These are phyloP conservation scores for Contarinia nasturtii DNA, from an alignment of 1,140 invertebrate species.

Conservation along the genomic window DNA sequence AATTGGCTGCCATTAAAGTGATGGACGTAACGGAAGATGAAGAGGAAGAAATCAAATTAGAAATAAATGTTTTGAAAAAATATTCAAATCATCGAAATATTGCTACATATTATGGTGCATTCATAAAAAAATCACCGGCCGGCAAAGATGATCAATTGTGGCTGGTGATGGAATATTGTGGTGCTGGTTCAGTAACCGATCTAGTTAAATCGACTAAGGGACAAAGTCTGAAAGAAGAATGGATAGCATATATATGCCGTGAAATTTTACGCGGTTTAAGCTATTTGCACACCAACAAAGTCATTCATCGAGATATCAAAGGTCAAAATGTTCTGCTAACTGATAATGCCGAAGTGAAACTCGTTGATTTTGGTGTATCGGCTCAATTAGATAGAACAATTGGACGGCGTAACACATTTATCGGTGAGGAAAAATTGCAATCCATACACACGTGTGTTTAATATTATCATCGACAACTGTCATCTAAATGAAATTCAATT, in stretches of 20 bases:
- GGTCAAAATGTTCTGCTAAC: constrained; percentile 99
- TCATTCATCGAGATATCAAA: constrained; percentile 99
- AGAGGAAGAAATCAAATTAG: constrained; percentile 98
- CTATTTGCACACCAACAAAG: constrained; percentile 96
- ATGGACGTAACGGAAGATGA: constrained; percentile 99
- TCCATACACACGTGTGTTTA: neutral
- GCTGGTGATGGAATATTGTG: constrained; percentile 99
- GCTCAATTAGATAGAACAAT: constrained; percentile 98
- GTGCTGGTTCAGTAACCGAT: constrained; percentile 95
- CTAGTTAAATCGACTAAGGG: constrained; percentile 98
- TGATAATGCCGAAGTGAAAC: constrained; percentile 97
- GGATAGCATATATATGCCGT: constrained; percentile 98
- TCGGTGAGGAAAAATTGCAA: constrained; percentile 49
- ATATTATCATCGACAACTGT: neutral
- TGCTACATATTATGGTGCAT: constrained; percentile 99
- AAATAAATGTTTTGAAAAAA: constrained; percentile 98
- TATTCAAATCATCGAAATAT: constrained; percentile 99
- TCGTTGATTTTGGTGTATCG: constrained; percentile 99
- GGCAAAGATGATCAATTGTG: constrained; percentile 99
- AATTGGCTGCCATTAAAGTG: constrained; percentile 98
- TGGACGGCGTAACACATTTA: constrained; percentile 96
- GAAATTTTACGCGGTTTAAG: constrained; percentile 92
- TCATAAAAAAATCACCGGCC: constrained; percentile 96
- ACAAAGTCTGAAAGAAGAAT: constrained; percentile 95
- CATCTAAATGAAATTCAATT: too few species aligned